These are phyloP conservation scores for Melopsittacus undulatus DNA, from an alignment of 2,797 vertebrate species.

Conservation along the genomic window DNA sequence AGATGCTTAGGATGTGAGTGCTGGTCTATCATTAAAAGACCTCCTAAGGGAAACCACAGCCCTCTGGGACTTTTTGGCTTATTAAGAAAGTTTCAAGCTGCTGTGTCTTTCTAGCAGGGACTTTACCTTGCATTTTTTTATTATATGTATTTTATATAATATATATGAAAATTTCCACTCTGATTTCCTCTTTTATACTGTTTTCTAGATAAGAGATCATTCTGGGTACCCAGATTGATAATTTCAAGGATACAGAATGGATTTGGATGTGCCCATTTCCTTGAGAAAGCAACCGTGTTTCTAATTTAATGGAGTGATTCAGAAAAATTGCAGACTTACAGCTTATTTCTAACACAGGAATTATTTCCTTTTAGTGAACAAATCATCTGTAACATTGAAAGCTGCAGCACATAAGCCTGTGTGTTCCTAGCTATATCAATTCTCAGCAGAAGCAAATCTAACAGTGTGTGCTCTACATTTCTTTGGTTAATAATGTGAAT, in stretches of 20 bases:
- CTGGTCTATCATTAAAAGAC: background rate
- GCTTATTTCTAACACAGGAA: background rate
- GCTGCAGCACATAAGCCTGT: background rate
- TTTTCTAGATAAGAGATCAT: background rate
- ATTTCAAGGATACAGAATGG: background rate
- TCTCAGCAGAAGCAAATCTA: background rate
- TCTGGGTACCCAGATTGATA: background rate
- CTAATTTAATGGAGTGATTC: background rate
- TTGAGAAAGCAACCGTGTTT: background rate
- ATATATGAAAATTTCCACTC: background rate
- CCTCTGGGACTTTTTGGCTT: background rate
- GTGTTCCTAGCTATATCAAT: background rate
- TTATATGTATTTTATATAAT: background rate
- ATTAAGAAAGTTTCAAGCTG: slow-evolving; percentile 9
- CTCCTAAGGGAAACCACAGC: background rate
- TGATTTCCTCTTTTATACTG: background rate
- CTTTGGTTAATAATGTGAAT: slow-evolving; percentile 4
- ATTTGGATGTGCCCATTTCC: background rate
- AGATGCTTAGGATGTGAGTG: background rate
- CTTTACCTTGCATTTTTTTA: background rate
- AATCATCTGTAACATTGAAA: background rate
- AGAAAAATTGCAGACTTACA: background rate
- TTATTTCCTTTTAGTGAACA: background rate
- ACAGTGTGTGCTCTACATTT: background rate
- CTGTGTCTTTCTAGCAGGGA: background rate